Percentiles rank a stretch among this genome's conserved stretches.
Conservation (phyloP, 1,140 invertebrate species). For the Hesperophylax magnus region DNA sequence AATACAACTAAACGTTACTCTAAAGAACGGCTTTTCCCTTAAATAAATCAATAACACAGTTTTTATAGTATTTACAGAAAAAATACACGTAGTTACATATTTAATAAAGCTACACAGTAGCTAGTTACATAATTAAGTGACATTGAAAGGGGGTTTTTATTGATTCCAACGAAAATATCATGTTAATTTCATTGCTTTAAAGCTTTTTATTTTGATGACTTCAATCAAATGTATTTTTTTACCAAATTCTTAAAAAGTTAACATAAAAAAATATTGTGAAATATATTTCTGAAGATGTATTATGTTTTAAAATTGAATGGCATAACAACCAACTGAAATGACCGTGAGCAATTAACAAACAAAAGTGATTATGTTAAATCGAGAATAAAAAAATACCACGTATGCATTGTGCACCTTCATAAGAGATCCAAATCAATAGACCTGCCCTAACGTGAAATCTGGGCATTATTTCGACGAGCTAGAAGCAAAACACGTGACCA, state of each 20-base stretch:
- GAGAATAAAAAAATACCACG: too few relatives aligned
- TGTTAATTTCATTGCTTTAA: neutral
- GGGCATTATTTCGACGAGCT: too few relatives aligned
- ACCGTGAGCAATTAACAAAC: neutral
- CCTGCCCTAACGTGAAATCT: too few relatives aligned
- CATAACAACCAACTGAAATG: too few relatives aligned
- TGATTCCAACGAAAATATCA: neutral
- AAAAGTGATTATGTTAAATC: neutral
- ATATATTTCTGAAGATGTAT: neutral
- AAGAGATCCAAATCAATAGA: too few relatives aligned
- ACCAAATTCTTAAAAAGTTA: neutral
- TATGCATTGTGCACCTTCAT: too few relatives aligned
- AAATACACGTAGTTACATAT: slow-evolving; percentile 5
- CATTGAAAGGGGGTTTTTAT: neutral
- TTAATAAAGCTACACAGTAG: slow-evolving; percentile 28
- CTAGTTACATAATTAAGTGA: neutral
- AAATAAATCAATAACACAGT: neutral
- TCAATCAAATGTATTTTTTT: neutral
- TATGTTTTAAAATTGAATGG: neutral
- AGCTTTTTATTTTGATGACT: neutral
- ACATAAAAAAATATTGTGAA: neutral
- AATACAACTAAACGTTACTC: neutral
- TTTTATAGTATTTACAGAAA: neutral
- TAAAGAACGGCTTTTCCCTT: too few relatives aligned
- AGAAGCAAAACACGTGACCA: too few relatives aligned